Conservation (phyloP, 2,888 invertebrate genomes). For the Chloromyia formosa region DNA sequence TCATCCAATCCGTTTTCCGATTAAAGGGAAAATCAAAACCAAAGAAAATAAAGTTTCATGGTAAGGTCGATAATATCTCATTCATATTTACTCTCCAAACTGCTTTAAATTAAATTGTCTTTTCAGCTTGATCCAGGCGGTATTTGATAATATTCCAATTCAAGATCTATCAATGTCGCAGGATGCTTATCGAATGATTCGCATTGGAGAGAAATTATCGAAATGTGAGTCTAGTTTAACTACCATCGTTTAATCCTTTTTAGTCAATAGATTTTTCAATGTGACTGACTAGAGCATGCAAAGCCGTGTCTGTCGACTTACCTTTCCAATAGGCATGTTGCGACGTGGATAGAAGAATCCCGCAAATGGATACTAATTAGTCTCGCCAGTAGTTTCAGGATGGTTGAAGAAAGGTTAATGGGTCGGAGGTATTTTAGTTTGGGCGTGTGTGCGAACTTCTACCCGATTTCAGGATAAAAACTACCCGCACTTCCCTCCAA, state of each 20-base stretch:
- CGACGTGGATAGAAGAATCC: too few species aligned
- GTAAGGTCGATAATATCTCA: conserved; percentile 61
- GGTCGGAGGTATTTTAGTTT: conserved; percentile 2
- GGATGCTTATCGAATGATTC: conserved; percentile 75
- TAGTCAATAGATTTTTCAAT: too few species aligned
- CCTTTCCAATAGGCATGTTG: too few species aligned
- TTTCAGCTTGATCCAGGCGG: conserved; percentile 77
- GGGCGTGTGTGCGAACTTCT: too few species aligned
- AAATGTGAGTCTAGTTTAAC: conserved; percentile 75
- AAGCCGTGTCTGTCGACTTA: too few species aligned
- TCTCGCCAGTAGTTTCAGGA: background rate
- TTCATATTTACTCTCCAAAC: too few species aligned
- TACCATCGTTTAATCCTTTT: background rate
- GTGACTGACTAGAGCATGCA: too few species aligned
- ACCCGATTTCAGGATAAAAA: too few species aligned
- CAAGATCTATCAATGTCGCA: conserved; percentile 74
- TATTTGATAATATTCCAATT: conserved; percentile 75
- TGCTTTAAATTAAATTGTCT: background rate
- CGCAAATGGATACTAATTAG: too few species aligned
- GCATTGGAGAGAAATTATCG: conserved; percentile 72
- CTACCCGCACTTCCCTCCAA: too few species aligned
- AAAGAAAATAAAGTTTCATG: conserved; percentile 80
- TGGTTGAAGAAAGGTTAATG: too few species aligned
- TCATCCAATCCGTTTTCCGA: conserved; percentile 74
- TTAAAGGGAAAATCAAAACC: conserved; percentile 76